phyloP scores from a whole-genome alignment of 1,140 invertebrate genomes.

The Liolophura sinensis region DNA sequence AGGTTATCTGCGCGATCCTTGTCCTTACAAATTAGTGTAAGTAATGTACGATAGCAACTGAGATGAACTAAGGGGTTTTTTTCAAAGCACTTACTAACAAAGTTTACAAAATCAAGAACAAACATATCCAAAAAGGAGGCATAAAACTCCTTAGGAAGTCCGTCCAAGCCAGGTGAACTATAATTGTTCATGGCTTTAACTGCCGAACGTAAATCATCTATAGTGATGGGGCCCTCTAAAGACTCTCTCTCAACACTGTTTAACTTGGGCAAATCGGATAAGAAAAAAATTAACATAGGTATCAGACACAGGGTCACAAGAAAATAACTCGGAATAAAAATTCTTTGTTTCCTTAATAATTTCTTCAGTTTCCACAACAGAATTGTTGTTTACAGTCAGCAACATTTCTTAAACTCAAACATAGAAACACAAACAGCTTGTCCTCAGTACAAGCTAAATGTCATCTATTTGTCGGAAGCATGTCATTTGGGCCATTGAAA shows the following conservation, averaged over 20 bases:
- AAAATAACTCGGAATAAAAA: slow-evolving; percentile 14
- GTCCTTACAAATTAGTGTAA: slow-evolving; percentile 23
- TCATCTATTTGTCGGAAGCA: no score
- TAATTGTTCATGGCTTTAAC: slow-evolving; percentile 17
- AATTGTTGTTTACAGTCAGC: slow-evolving; percentile 9
- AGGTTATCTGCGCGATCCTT: slow-evolving; percentile 11
- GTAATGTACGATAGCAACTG: slow-evolving; percentile 20
- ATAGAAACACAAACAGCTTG: no score
- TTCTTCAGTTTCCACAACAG: slow-evolving; percentile 6
- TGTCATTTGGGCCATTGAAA: no score
- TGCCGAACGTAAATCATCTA: slow-evolving; percentile 8
- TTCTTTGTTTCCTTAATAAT: slow-evolving; percentile 11
- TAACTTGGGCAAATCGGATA: slow-evolving; percentile 7
- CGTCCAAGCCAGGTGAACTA: slow-evolving; percentile 24
- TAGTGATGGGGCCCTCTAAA: slow-evolving; percentile 8
- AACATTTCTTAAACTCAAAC: no score
- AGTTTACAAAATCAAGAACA: not conserved
- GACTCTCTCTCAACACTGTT: not conserved
- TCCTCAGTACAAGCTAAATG: no score
- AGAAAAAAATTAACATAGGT: slow-evolving; percentile 3
- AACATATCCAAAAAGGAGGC: slow-evolving; percentile 14
- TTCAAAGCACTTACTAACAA: slow-evolving; percentile 5
- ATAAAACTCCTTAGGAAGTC: slow-evolving; percentile 24
- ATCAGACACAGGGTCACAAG: slow-evolving; percentile 6
- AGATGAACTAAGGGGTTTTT: slow-evolving; percentile 3